A percentile compares a stretch with the other conserved stretches of the same genome.
These are phyloP conservation scores for Amblyraja radiata DNA, from an alignment of 2,797 vertebrate species.

Conservation along the genomic window DNA sequence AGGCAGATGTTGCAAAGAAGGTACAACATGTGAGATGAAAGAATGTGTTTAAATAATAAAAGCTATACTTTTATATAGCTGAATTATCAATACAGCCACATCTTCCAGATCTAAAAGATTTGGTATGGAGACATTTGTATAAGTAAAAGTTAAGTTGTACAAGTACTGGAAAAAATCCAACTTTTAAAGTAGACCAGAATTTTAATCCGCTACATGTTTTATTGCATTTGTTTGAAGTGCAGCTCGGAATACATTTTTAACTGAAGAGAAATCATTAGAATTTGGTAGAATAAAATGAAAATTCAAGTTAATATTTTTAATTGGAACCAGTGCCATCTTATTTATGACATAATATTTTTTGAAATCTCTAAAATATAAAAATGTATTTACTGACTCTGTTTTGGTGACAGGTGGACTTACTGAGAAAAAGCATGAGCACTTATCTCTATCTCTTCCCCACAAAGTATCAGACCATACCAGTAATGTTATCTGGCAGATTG, in stretches of 20 bases:
- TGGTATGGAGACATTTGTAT: background rate
- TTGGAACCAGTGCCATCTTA: conserved; percentile 9
- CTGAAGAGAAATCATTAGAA: conserved; percentile 5
- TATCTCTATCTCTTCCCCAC: background rate
- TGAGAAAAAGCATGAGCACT: conserved; percentile 6
- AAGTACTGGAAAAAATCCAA: background rate
- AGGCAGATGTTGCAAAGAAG: background rate
- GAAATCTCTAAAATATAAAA: background rate
- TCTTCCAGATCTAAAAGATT: conserved; percentile 26
- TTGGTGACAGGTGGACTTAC: conserved; percentile 9
- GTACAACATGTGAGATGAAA: background rate
- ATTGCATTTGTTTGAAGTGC: conserved; percentile 21
- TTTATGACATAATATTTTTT: background rate
- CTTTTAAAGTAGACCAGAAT: conserved; percentile 9
- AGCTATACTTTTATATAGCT: background rate
- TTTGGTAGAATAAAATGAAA: background rate
- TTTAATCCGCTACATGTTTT: conserved; percentile 19
- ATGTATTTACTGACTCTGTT: background rate
- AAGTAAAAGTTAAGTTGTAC: conserved; percentile 3
- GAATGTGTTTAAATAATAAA: background rate
- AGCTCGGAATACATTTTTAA: background rate
- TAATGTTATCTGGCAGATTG: background rate
- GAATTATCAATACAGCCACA: background rate
- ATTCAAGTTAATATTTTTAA: conserved; percentile 22
- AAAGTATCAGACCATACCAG: background rate